phyloP scores from a whole-genome alignment of 2,113 vertebrate species.

The Callopanchax toddi region DNA sequence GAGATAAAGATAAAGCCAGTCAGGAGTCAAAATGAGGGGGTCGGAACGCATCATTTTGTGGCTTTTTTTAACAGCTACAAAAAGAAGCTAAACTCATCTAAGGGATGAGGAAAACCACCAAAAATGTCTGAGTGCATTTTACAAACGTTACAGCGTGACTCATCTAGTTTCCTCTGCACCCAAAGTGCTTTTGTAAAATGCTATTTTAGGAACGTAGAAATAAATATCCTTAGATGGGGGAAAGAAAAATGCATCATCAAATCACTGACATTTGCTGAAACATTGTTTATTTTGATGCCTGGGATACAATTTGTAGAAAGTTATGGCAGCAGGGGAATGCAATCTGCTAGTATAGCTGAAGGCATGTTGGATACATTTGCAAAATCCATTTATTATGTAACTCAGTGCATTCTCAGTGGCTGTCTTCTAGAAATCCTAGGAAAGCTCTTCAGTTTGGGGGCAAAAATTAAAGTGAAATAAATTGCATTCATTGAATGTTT shows the following conservation, averaged over 20 bases:
- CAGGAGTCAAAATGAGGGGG: slow-evolving; percentile 6
- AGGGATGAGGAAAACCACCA: neutral
- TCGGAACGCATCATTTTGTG: slow-evolving; percentile 1
- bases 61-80: neutral
- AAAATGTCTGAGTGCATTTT: neutral
- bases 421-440: neutral
- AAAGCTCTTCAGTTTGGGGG: neutral
- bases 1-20: neutral
- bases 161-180: neutral
- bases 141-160: neutral
- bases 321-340: neutral
- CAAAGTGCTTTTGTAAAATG: neutral
- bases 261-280: neutral
- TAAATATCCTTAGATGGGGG: too few relatives aligned
- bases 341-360: neutral
- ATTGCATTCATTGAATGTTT: neutral
- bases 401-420: neutral
- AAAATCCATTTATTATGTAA: neutral
- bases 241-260: neutral
- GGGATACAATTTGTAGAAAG: neutral
- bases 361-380: neutral
- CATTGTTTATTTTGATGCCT: neutral
- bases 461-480: neutral
- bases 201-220: too few relatives aligned
- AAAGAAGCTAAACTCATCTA: neutral